A percentile compares a stretch with the other conserved stretches of the same genome.
Evolutionary conservation across 2,113 vertebrate species (phyloP).

Genomic region (Acanthisitta chloris): DNA sequence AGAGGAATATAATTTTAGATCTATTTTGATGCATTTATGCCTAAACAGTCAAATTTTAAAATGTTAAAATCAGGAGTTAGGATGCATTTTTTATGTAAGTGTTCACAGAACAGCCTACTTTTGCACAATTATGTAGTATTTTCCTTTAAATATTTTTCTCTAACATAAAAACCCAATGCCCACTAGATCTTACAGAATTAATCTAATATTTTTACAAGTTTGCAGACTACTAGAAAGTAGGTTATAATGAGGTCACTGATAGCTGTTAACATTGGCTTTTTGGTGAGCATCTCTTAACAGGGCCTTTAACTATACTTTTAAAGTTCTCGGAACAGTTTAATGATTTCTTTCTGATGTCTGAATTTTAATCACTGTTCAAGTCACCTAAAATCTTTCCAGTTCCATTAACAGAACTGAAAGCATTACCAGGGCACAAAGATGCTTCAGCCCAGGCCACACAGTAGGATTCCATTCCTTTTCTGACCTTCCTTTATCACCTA

Average conservation of each 20-base stretch:
- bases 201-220: not conserved
- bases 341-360: not conserved
- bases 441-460: not conserved
- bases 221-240: not conserved
- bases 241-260: not conserved
- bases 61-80: not conserved
- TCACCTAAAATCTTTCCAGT: not conserved
- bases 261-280: not conserved
- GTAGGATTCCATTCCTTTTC: not conserved
- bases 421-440: not conserved
- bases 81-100: not conserved
- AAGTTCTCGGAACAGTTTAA: not conserved
- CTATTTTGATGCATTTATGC: not conserved
- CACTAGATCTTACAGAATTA: not conserved
- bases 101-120: not conserved
- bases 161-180: not conserved
- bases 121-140: not conserved
- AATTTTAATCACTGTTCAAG: not conserved
- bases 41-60: not conserved
- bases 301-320: not conserved
- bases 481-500: not conserved
- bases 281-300: not conserved
- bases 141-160: not conserved
- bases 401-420: not conserved
- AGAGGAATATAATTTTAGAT: not conserved